These are phyloP conservation scores for Uloborus plumipes DNA, from an alignment of 2,888 invertebrate species.

Conservation along the genomic window DNA sequence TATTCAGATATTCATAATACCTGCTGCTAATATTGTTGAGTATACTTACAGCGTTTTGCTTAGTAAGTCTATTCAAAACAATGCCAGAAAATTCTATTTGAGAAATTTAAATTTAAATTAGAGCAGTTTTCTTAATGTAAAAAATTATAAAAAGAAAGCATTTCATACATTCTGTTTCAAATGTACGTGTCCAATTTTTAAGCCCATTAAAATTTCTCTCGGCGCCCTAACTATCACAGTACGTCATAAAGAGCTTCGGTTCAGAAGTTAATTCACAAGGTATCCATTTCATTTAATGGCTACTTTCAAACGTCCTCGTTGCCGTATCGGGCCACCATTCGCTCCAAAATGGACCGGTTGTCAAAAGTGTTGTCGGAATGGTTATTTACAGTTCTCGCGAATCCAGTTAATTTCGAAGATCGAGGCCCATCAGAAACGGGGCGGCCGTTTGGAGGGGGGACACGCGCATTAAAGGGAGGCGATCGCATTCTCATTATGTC, in stretches of 20 bases:
- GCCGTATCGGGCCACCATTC: not conserved
- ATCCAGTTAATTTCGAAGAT: conserved; percentile 11
- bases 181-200: no score
- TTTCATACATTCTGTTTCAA: no score
- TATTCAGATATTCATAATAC: no score
- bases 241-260: not conserved
- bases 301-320: not conserved
- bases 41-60: no score
- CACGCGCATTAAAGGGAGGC: conserved; percentile 5
- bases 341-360: conserved; percentile 2
- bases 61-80: no score
- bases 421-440: conserved; percentile 5
- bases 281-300: conserved; percentile 15
- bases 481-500: conserved; percentile 24
- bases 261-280: conserved; percentile 10
- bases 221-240: no score
- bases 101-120: no score
- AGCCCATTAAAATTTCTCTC: no score
- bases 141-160: no score
- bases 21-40: no score
- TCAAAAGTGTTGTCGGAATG: conserved; percentile 20
- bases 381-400: conserved; percentile 23
- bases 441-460: conserved; percentile 1
- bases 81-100: no score
- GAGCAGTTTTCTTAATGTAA: no score